Percentiles rank a stretch among this genome's conserved stretches.
Evolutionary conservation across 2,797 vertebrate species (phyloP).

Genomic region (Coregonus ussuriensis): DNA sequence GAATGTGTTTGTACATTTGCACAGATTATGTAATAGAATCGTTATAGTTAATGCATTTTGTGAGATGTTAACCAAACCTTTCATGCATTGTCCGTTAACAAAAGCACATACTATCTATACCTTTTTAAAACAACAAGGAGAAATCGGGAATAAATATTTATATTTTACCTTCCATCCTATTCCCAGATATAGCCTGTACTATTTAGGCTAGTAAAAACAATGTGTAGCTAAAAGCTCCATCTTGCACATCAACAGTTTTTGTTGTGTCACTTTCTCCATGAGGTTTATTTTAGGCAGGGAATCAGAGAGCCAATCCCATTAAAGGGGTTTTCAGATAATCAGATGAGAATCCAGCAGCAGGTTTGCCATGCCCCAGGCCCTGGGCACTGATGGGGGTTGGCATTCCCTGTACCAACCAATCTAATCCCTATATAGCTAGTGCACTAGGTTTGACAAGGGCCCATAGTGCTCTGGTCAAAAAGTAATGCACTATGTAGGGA

Average conservation of each 20-base stretch:
- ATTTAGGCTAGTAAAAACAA: not conserved
- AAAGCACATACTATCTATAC: not conserved
- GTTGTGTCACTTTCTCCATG: slow-evolving; percentile 25
- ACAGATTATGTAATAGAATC: not conserved
- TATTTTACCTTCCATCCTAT: not conserved
- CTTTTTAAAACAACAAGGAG: not conserved
- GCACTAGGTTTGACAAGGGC: not conserved
- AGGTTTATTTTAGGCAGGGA: slow-evolving; percentile 40
- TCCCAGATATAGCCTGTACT: not conserved
- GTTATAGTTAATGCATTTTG: not conserved
- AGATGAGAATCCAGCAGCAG: slow-evolving; percentile 34
- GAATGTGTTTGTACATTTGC: not conserved
- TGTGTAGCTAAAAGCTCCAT: no score
- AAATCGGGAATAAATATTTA: not conserved
- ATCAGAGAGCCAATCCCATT: slow-evolving; percentile 38
- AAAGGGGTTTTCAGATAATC: slow-evolving; percentile 45
- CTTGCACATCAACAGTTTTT: not conserved
- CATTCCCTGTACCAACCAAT: not conserved
- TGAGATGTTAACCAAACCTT: not conserved
- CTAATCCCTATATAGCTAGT: slow-evolving; percentile 9
- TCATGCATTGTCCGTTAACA: not conserved
- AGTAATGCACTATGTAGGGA: no score
- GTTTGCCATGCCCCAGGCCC: not conserved
- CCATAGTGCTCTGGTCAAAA: not conserved
- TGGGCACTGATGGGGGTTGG: not conserved